Base-by-base conservation (phyloP, 2,888 invertebrate species). In the Athalia circularis region DNA sequence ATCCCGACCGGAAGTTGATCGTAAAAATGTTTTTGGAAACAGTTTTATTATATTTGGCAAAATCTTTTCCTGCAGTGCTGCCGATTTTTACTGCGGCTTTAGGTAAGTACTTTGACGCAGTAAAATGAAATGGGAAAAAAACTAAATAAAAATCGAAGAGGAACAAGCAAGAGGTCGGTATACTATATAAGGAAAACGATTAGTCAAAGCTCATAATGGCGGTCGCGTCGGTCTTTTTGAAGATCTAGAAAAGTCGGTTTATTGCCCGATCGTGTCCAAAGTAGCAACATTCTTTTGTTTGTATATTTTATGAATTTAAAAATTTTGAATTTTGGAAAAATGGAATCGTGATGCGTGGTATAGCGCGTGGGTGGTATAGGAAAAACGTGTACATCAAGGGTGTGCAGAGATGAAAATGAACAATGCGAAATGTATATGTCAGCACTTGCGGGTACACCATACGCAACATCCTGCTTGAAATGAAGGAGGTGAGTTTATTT, bases 121-220 rank as follows among this genome's bases (percentile, higher is more conserved):
- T 29, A 29, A 29, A 29, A 29, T 29, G 2, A 29, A 29, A 29
- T 29, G 29, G 29, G 2, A 29, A 29, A 29, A 29, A 29, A 29
- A 29, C 29, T 29, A 29, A 29, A 29, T 29, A 29, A 29, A 29
- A 29, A 29, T 29, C 29, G 29, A 29, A 29, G 29, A n/a, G n/a
- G n/a, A n/a, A n/a, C n/a, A n/a, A n/a, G n/a, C n/a, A n/a, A n/a
- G n/a, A 29, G 29, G 29, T 29, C 29, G 82, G 81, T 80, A 81
- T 80, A 83, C 74, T 80, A 79, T 81, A 85, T 86, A 87, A 88
- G 88, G 87, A 87, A 87, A 88, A 87, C 83, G 88, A 82, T 83
- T 88, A 87, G 85, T 87, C 88, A 87, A 29, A 29, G 29, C 86
- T 87, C 88, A 89, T 88, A 50, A 29, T 8, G 52, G 52, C 9